Evolutionary conservation across 2,888 invertebrate species (phyloP), one percentile per base, ranked within the genome.

Genomic region (Drosophila birchii): DNA sequence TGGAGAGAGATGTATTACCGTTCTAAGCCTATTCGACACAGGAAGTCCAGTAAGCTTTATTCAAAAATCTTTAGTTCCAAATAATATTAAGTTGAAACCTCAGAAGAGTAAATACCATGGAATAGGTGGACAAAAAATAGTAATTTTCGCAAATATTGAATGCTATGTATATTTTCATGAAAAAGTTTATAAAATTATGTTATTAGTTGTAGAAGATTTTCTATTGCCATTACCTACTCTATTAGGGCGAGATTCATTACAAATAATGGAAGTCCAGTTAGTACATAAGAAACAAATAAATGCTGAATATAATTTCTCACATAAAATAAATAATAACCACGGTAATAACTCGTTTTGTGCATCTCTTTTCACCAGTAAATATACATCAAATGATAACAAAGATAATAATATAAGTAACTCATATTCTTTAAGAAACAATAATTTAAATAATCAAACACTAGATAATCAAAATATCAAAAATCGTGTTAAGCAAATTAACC

Each of bases 201-300:
- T 45, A 26, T n/a, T 26, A 26, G 26, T 45, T 1, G 26, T 29
- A 47, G 47, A 49, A 49, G 11, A n/a, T n/a, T 29, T 7, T 1
- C 29, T 49, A 49, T 49, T 47, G n/a, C n/a, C 29, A 29, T 16
- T 26, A 38, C 23, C 54, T 23, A 23, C n/a, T 12, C 14, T 26
- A 36, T 16, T 38, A 23, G 23, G 38, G 0, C 38, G n/a, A 12
- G 38, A 26, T 26, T n/a, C 38, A 12, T 12, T 54, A 3, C 26
- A 54, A 54, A 54, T 38, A 23, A 54, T 54, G 16, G 26, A 54
- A 16, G 38, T 54, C 20, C 26, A 54, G 12, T n/a, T 26, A 26
- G 6, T 38, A 38, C 5, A 16, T 36, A 53, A 53, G 16, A 53
- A 38, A 11, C 6, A 9, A 16, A 23, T 23, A 20, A 38, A 38